Evolutionary conservation across 2,888 invertebrate species (phyloP).

Genomic region (Drosophila barbarae): DNA sequence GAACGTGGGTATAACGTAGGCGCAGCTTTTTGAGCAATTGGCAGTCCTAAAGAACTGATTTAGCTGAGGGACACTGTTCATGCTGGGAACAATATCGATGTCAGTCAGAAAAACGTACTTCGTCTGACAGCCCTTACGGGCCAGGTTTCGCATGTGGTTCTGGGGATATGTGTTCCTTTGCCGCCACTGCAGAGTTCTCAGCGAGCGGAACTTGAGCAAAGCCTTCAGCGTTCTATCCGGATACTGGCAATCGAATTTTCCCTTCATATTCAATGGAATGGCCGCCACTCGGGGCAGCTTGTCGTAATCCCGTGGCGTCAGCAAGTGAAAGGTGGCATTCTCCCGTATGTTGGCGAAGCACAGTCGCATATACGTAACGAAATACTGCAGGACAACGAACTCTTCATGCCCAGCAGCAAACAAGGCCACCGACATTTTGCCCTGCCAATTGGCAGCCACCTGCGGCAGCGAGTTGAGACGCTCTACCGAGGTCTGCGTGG

Average conservation of each 20-base stretch:
- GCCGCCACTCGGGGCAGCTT: conserved; percentile 67
- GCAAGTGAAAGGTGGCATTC: conserved; percentile 87
- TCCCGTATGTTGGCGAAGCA: conserved; percentile 88
- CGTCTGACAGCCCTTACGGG: conserved; percentile 90
- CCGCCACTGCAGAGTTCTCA: conserved; percentile 86
- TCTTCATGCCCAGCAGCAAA: conserved; percentile 90
- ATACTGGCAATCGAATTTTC: conserved; percentile 83
- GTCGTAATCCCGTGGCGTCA: conserved; percentile 82
- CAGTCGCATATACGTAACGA: conserved; percentile 86
- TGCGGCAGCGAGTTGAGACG: conserved; percentile 88
- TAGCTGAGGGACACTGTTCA: conserved; percentile 85
- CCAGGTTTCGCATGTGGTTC: conserved; percentile 92
- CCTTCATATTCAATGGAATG: conserved; percentile 36
- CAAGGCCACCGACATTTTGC: conserved; percentile 90
- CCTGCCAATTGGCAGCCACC: conserved; percentile 90
- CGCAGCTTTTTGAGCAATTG: conserved; percentile 84
- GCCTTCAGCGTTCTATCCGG: conserved; percentile 84
- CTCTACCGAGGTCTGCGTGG: conserved; percentile 92
- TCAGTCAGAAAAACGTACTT: conserved; percentile 91
- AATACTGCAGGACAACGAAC: conserved; percentile 86
- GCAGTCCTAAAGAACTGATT: conserved; percentile 84
- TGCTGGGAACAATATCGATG: conserved; percentile 92
- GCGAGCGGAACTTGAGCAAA: conserved; percentile 83
- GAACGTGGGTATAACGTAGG: conserved; percentile 94
- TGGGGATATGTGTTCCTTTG: conserved; percentile 90